Evolutionary conservation across 2,113 vertebrate species (phyloP), one percentile per base, ranked within the genome.

Genomic region (Amphilophus citrinellus): DNA sequence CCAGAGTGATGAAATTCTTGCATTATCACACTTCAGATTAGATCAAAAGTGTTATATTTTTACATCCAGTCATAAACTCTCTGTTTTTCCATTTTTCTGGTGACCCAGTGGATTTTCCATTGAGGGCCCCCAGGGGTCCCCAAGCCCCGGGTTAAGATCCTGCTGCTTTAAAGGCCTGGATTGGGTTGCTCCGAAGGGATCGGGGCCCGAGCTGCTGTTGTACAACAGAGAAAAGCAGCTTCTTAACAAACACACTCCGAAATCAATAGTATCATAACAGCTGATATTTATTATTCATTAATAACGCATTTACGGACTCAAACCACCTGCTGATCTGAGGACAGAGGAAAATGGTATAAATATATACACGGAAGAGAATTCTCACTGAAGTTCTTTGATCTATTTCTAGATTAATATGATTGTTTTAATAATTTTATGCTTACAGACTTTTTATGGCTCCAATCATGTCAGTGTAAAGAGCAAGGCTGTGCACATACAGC

Each of bases 251-350:
- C 93, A 94, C 88, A 50, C 60, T 42, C 65, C 85, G 76, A 94
- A 95, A 96, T 96, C 95, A 95, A 96, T 96, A 96, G 92, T 92
- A 95, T 96, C 95, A 95, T 95, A 95, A 94, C 94, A 93, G 89
- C 88, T 61, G 80, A 89, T 95, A 95, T 96, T 95, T 93, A 96
- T 96, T 95, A 96, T 96, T 96, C 91, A 96, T 96, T 94, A 93
- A 95, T 95, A 94, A 95, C 85, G 73, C 76, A 66, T 93, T 96
- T 89, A 93, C 87, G 89, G 83, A 76, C 62, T 65, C 60, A 95
- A 95, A 93, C 94, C 95, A 94, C 93, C 94, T 92, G 90, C 93
- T 95, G 92, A 92, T 91, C 73, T 5, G 5, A 27, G 50, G 27
- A 68, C 11, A 78, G 17, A 32, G 57, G 6, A 15, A 61, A 37